phyloP scores from a whole-genome alignment of 2,113 vertebrate species.

The Mixornis gularis region DNA sequence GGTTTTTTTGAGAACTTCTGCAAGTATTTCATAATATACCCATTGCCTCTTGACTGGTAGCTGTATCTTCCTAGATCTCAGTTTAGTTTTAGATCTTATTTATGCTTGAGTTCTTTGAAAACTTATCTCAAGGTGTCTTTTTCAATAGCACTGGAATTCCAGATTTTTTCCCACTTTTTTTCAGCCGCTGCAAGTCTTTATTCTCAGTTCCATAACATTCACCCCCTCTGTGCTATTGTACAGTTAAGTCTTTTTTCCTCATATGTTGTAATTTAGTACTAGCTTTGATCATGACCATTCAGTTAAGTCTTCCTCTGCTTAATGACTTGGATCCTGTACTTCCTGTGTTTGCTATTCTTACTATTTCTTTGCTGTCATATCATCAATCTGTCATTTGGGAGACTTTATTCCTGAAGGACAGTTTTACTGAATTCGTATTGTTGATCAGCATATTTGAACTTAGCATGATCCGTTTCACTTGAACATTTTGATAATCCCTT shows the following conservation, averaged over 20 bases:
- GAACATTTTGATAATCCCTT: neutral
- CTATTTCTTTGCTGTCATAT: neutral
- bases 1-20: neutral
- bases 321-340: neutral
- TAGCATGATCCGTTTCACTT: neutral
- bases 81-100: neutral
- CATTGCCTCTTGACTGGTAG: neutral
- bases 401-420: neutral
- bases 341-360: neutral
- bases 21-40: neutral
- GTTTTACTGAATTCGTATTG: neutral
- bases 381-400: neutral
- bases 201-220: neutral
- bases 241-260: neutral
- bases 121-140: neutral
- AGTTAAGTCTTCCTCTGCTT: neutral
- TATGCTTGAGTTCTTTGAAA: neutral
- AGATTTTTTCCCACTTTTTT: neutral
- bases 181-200: neutral
- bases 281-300: constrained; percentile 18
- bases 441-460: neutral
- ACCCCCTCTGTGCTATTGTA: neutral
- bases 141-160: neutral
- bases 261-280: neutral
- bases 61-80: neutral